Base-by-base conservation (phyloP, 2,797 vertebrate species). In the Trachurus trachurus region DNA sequence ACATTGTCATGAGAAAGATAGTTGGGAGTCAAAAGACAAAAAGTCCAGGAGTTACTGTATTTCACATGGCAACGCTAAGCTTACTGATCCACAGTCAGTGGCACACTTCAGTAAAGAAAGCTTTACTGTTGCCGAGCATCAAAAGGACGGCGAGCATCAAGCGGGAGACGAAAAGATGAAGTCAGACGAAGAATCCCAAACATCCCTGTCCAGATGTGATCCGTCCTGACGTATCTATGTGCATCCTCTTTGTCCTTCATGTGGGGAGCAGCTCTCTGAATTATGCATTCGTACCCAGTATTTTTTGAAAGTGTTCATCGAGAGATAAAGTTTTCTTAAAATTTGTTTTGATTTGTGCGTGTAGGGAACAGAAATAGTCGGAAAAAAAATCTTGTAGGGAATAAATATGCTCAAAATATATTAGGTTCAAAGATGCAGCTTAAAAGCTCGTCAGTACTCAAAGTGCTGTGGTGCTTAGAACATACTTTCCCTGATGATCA, bases 201-300 rank as follows among this genome's bases (percentile, higher is more conserved):
- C 31, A 34, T 44, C 45, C 37, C 63, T 39, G 58, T 74, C 62
- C 21, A 73, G 47, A 81, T 75, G 50, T 47, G 77, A 63, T 66
- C 62, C 62, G 45, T 62, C 26, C 59, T 31, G 60, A 59, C 59
- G 72, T 63, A 50, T 58, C 17, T n/a, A 76, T 56, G 60, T 58
- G 44, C 65, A 63, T 54, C 67, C 64, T 74, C 62, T 66, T 63
- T 63, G 42, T 76, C 57, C 68, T 78, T 71, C 54, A 62, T 74
- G 64, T 26, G 21, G 62, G 1, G 54, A 61, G 21, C 13, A 26
- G 58, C 29, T 64, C 56, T 47, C 40, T 58, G 60, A 44, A 59
- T 50, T 44, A n/a, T 61, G 44, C 62, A 54, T 74, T 66, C 31
- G 40, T 68, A 57, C 59, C 45, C 71, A 65, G 71, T 44, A 56